Evolutionary conservation across 2,888 invertebrate species (phyloP).

Genomic region (Strigamia transsilvanica): DNA sequence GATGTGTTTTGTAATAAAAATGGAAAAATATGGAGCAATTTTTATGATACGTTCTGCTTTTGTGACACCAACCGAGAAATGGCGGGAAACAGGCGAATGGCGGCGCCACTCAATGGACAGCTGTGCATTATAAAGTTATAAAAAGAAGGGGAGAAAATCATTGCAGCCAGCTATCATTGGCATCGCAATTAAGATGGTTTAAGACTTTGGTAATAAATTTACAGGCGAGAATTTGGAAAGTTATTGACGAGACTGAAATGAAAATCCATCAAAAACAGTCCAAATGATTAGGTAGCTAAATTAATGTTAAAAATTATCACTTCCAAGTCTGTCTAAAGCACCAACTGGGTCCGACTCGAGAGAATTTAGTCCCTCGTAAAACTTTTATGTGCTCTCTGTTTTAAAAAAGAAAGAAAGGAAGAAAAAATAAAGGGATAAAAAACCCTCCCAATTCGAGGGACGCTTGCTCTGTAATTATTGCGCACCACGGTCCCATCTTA

Average conservation of each 20-base stretch:
- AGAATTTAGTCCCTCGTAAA: slow-evolving; percentile 8
- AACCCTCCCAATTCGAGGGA: neutral
- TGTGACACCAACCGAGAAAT: slow-evolving; percentile 18
- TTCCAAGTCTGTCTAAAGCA: neutral
- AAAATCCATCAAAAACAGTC: slow-evolving; percentile 8
- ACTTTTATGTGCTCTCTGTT: slow-evolving; percentile 2
- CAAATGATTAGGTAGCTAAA: slow-evolving; percentile 8
- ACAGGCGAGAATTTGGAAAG: slow-evolving; percentile 8
- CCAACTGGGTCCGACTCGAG: slow-evolving; percentile 8
- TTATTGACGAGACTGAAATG: slow-evolving; percentile 8
- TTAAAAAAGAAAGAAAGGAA: slow-evolving; percentile 3
- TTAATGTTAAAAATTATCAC: slow-evolving; percentile 8
- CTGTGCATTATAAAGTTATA: slow-evolving; percentile 8
- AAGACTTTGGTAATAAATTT: slow-evolving; percentile 8
- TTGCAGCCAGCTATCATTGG: slow-evolving; percentile 8
- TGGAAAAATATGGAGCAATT: neutral
- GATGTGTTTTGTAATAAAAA: slow-evolving; percentile 19
- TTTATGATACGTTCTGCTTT: slow-evolving; percentile 7
- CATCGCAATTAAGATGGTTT: slow-evolving; percentile 8
- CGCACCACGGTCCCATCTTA: slow-evolving; percentile 2
- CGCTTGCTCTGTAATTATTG: slow-evolving; percentile 8
- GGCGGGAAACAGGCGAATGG: slow-evolving; percentile 4
- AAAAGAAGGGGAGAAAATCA: slow-evolving; percentile 6
- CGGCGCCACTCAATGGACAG: slow-evolving; percentile 13
- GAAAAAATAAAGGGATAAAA: neutral